Conservation (phyloP, 2,113 vertebrate genomes). For the Erinaceus europaeus region DNA sequence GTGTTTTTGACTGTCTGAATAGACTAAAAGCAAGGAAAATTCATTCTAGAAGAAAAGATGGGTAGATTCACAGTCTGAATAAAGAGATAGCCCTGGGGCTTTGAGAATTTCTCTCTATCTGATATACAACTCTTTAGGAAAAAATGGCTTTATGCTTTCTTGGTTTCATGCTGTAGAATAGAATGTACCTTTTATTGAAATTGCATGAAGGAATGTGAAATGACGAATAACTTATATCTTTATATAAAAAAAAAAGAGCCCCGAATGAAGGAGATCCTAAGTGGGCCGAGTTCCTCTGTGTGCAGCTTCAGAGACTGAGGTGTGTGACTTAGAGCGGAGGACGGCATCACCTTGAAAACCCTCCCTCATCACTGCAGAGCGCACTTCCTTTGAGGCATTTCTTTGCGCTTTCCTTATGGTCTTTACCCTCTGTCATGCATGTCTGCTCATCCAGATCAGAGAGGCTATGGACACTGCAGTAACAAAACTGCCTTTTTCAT, state of each 20-base stretch:
- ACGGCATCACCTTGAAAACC: background rate
- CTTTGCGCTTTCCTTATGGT: background rate
- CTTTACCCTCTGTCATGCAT: background rate
- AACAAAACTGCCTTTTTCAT: background rate
- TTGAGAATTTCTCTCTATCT: conserved; percentile 46
- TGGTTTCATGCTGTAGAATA: conserved; percentile 38
- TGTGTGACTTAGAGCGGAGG: background rate
- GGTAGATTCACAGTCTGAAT: conserved; percentile 3
- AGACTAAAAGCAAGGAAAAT: conserved; percentile 43
- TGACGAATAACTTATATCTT: background rate
- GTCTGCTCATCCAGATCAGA: background rate
- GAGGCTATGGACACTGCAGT: background rate
- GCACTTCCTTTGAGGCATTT: background rate
- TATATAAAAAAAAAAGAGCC: background rate
- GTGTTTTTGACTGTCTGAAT: conserved; percentile 44
- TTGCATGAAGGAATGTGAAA: conserved; percentile 38
- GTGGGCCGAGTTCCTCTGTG: conserved; percentile 12
- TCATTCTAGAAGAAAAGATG: conserved; percentile 42
- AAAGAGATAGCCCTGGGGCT: background rate
- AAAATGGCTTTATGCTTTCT: conserved; percentile 47
- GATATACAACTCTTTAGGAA: conserved; percentile 36
- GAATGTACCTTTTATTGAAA: conserved; percentile 40
- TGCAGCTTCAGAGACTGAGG: conserved; percentile 13
- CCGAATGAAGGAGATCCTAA: conserved; percentile 2
- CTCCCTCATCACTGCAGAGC: background rate